phyloP scores from a whole-genome alignment of 2,113 vertebrate species.

The Piliocolobus tephrosceles region DNA sequence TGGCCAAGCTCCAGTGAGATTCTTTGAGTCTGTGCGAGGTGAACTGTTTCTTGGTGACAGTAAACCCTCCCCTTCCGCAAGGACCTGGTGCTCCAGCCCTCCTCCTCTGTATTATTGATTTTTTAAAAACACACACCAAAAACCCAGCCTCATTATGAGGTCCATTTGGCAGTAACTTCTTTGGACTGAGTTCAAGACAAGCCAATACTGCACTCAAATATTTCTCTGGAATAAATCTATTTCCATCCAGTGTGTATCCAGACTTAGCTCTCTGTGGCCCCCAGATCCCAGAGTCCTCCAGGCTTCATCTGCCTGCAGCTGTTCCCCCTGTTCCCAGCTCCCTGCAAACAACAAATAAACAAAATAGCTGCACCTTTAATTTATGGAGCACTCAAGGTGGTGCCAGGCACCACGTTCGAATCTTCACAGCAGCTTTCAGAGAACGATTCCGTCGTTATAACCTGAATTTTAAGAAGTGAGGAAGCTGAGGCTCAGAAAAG shows the following conservation, averaged over 20 bases:
- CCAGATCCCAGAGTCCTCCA: too few relatives aligned
- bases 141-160: neutral
- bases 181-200: neutral
- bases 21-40: neutral
- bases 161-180: conserved; percentile 31
- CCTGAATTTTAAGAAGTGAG: neutral
- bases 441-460: neutral
- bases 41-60: neutral
- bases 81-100: neutral
- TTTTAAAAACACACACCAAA: neutral
- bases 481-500: neutral
- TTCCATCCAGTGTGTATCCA: neutral
- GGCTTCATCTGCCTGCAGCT: neutral
- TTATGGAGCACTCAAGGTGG: neutral
- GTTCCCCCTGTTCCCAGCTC: neutral
- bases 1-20: rapidly evolving
- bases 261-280: neutral
- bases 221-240: neutral
- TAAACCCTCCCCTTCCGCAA: neutral
- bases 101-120: neutral
- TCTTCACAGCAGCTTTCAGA: neutral
- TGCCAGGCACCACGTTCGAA: neutral
- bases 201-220: neutral
- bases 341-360: neutral
- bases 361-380: neutral